Percentiles rank a stretch among this genome's conserved stretches.
phyloP scores from a whole-genome alignment of 2,888 invertebrate genomes.

The Caenorhabditis sp. region DNA sequence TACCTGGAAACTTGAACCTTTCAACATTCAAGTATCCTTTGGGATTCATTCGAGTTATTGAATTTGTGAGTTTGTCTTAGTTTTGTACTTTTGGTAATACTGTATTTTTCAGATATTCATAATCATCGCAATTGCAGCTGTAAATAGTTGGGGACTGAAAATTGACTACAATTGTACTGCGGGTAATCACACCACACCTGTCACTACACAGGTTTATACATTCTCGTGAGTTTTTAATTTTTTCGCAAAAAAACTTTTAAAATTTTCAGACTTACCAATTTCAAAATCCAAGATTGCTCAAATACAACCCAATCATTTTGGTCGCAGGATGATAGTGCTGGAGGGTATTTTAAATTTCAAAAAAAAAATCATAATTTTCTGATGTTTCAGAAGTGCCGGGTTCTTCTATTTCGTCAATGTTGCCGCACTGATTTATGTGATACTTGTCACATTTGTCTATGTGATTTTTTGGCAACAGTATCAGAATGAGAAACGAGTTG shows the following conservation, averaged over 20 bases:
- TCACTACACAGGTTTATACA: conserved; percentile 13
- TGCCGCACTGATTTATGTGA: conserved; percentile 77
- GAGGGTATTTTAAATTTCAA: conserved; percentile 16
- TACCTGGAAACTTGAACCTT: conserved; percentile 27
- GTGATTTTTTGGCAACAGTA: conserved; percentile 71
- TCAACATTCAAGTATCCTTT: conserved; percentile 65
- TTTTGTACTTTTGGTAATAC: too few species aligned
- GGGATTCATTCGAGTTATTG: conserved; percentile 64
- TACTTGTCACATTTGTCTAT: conserved; percentile 74
- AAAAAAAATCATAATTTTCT: background rate
- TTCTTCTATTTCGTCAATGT: conserved; percentile 81
- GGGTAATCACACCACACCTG: background rate
- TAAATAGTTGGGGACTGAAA: conserved; percentile 59
- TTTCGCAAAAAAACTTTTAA: background rate
- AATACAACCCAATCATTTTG: conserved; percentile 17
- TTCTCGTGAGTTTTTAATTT: conserved; percentile 37
- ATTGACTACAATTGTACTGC: conserved; percentile 47
- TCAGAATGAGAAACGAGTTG: conserved; percentile 60
- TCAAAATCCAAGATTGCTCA: conserved; percentile 30
- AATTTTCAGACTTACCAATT: conserved; percentile 37
- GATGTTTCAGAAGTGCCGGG: conserved; percentile 69
- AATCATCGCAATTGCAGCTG: conserved; percentile 63
- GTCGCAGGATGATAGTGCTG: conserved; percentile 42
- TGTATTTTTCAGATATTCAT: conserved; percentile 60
- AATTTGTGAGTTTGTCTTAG: conserved; percentile 57